Percentiles rank a stretch among this genome's conserved stretches.
Evolutionary conservation across 2,888 invertebrate species (phyloP).

Genomic region (Drosophila bunnanda): DNA sequence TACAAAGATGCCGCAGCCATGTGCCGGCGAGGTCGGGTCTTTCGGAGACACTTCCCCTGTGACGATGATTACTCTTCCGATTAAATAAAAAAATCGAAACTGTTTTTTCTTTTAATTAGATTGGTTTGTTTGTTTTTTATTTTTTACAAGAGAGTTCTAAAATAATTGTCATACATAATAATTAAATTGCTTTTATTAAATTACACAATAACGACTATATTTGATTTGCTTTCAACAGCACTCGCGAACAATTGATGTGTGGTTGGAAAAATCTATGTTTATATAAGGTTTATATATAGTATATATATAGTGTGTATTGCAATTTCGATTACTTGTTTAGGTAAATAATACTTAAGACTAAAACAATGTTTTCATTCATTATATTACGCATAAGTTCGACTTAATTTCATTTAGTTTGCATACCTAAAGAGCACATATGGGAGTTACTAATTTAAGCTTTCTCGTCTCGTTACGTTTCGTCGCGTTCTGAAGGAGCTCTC

Average conservation of each 20-base stretch:
- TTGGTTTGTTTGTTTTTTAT: conserved; percentile 51
- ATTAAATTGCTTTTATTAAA: conserved; percentile 70
- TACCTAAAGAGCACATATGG: conserved; percentile 72
- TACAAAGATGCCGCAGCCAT: background rate
- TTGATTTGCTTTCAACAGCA: conserved; percentile 77
- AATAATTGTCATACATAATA: conserved; percentile 61
- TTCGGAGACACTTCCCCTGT: background rate
- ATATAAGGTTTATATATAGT: conserved; percentile 11
- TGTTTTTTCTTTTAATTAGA: conserved; percentile 54
- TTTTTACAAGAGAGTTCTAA: conserved; percentile 66
- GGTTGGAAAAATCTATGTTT: conserved; percentile 55
- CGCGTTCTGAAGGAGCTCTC: conserved; percentile 17
- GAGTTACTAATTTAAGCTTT: conserved; percentile 53
- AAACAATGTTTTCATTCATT: conserved; percentile 67
- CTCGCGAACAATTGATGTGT: conserved; percentile 53
- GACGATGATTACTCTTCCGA: background rate
- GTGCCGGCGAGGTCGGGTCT: conserved; percentile 1
- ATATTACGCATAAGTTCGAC: conserved; percentile 74
- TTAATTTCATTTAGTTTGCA: conserved; percentile 73
- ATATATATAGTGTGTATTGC: conserved; percentile 60
- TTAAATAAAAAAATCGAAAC: background rate
- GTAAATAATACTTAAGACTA: conserved; percentile 78
- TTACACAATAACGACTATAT: conserved; percentile 80
- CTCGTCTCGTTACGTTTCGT: conserved; percentile 12
- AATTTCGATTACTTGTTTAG: conserved; percentile 57